phyloP scores from a whole-genome alignment of 2,113 vertebrate genomes.

The Xenotilapia longispinis region DNA sequence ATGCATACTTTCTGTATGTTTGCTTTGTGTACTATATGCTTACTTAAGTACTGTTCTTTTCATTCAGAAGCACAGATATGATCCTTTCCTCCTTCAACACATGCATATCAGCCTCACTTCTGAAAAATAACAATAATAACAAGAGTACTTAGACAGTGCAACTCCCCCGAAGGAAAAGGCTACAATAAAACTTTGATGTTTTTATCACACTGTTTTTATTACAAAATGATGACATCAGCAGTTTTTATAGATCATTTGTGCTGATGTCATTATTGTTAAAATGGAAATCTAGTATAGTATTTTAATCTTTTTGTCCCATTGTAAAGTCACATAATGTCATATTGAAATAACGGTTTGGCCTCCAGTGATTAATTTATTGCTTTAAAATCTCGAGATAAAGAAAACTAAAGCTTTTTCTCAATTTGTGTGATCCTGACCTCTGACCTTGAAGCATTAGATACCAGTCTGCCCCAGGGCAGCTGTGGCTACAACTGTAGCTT shows the following conservation, averaged over 20 bases:
- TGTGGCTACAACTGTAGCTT: no score
- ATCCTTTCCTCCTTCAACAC: neutral
- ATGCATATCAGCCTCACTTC: neutral
- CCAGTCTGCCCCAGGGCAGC: no score
- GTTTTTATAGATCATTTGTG: neutral
- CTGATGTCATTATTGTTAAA: neutral
- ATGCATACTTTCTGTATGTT: neutral
- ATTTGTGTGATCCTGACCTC: neutral
- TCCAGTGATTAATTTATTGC: neutral
- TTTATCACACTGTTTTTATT: neutral
- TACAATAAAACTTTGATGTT: neutral
- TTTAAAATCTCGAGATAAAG: neutral
- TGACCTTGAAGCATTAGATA: neutral
- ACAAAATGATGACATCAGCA: neutral
- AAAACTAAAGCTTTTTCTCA: neutral
- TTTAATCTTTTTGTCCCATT: neutral
- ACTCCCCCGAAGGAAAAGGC: rapidly evolving
- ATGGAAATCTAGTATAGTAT: neutral
- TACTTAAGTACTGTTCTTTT: neutral
- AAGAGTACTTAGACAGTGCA: neutral
- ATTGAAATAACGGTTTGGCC: neutral
- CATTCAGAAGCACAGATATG: neutral
- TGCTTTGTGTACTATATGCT: neutral
- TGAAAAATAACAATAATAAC: neutral
- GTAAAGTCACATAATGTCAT: neutral